Evolutionary conservation across 2,888 invertebrate genomes (phyloP), one percentile per base, ranked within the genome.

Genomic region (Agrilus mali): DNA sequence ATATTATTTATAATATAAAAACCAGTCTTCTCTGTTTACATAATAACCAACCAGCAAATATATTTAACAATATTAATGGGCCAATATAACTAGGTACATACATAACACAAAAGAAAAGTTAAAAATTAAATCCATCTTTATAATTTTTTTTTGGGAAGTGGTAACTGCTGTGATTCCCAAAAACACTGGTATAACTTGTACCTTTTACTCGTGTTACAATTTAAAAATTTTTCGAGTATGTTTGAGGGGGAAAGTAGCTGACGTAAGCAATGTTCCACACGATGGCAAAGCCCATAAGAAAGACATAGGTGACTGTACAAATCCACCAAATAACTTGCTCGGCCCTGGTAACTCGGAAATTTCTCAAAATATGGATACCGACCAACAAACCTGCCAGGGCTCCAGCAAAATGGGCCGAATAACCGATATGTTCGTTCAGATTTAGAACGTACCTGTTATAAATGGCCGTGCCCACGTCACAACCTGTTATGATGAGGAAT

Each of bases 321-420:
- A 70, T 61, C 74, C 78, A 77, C 70, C 76, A 76, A 6, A 78
- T 53, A 16, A 67, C 64, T 40, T 68, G 70, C 58, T 80, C 80
- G 72, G 74, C 78, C n/a, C 67, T 67, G 46, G 68, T 69, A 16
- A 73, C 70, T 50, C 71, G 68, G 13, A 80, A 66, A 60, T 80
- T 81, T 34, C 77, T 69, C n/a, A 81, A 64, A 5, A 76, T 67
- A 44, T 77, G 73, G 48, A 81, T 72, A 4, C 80, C 81, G 32
- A 80, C 72, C n/a, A 80, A 64, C 47, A 78, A 66, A 55, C 95
- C 95, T 40, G 93, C 92, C 2, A 92, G 52, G 31, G 90, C 88
- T 2, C 97, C 95, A 1, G 86, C 92, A 37, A 95, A 69, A 69
- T 97, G 97, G 7, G 96, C 96, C 1, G 89, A 85, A 61, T 96